These are phyloP conservation scores for Drosophila tripunctata DNA, from an alignment of 2,888 invertebrate genomes.

Conservation along the genomic window DNA sequence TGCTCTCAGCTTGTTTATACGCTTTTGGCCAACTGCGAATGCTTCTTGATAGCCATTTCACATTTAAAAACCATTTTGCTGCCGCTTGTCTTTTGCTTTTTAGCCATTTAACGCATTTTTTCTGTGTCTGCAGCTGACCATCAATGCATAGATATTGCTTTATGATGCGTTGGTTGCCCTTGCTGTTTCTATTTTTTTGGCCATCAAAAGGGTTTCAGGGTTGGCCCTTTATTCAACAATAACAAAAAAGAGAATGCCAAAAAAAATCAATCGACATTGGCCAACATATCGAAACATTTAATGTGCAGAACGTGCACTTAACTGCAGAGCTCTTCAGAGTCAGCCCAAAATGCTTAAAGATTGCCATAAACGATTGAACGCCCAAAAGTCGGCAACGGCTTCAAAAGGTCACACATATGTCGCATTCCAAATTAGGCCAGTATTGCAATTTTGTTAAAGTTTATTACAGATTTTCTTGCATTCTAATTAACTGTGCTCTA, in stretches of 20 bases:
- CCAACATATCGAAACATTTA: constrained; percentile 44
- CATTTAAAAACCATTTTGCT: constrained; percentile 31
- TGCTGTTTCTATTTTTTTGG: constrained; percentile 19
- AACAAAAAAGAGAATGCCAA: neutral
- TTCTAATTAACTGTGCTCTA: too few relatives aligned
- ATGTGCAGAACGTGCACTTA: constrained; percentile 56
- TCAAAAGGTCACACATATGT: neutral
- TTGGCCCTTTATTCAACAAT: neutral
- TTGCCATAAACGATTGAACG: neutral
- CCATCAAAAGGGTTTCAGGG: constrained; percentile 27
- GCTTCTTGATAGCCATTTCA: constrained; percentile 8
- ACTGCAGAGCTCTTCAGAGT: neutral
- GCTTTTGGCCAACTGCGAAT: constrained; percentile 3
- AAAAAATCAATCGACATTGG: constrained; percentile 50
- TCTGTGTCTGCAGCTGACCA: constrained; percentile 6
- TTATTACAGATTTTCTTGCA: neutral
- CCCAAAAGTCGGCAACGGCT: neutral
- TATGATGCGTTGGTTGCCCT: constrained; percentile 43
- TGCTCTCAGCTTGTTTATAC: constrained; percentile 4
- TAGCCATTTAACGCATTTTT: constrained; percentile 17
- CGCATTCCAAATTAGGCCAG: neutral
- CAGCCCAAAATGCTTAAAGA: neutral
- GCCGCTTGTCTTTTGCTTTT: constrained; percentile 11
- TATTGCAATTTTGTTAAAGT: neutral
- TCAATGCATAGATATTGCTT: constrained; percentile 34